A percentile compares a stretch with the other conserved stretches of the same genome.
Conservation (phyloP, 2,797 vertebrate species). For the Leptatherina wallacei region DNA sequence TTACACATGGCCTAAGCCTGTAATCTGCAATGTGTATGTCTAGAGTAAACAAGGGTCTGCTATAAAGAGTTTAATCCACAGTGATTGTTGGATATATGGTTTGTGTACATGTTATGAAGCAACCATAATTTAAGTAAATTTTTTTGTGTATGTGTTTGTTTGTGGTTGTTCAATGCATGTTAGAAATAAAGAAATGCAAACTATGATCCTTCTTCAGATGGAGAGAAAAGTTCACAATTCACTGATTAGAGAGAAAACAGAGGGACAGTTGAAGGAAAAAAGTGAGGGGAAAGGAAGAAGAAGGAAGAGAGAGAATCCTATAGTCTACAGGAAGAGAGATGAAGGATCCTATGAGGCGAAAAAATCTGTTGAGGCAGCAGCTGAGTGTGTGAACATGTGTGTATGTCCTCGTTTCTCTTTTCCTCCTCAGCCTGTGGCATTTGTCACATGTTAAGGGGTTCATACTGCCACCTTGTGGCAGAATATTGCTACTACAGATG, state of each 20-base stretch:
- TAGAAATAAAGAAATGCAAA: slow-evolving; percentile 14
- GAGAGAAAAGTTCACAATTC: not conserved
- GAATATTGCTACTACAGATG: slow-evolving; percentile 14
- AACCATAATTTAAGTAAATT: slow-evolving; percentile 25
- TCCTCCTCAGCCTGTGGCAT: slow-evolving; percentile 25
- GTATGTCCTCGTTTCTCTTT: slow-evolving; percentile 19
- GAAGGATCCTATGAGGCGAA: slow-evolving; percentile 21
- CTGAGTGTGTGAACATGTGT: slow-evolving; percentile 27
- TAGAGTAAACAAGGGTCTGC: slow-evolving; percentile 35
- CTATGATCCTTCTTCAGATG: not conserved
- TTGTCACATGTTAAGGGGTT: not conserved
- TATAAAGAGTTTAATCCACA: slow-evolving; percentile 54
- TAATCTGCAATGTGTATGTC: slow-evolving; percentile 59
- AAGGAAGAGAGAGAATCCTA: slow-evolving; percentile 17
- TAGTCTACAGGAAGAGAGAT: slow-evolving; percentile 30
- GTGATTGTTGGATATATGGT: slow-evolving; percentile 34
- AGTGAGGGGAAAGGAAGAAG: not conserved
- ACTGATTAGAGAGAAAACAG: not conserved
- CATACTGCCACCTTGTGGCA: slow-evolving; percentile 62
- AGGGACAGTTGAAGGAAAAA: slow-evolving; percentile 4
- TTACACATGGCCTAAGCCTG: slow-evolving; percentile 26
- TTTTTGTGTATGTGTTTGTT: not conserved
- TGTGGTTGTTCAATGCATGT: not conserved
- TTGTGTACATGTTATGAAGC: slow-evolving; percentile 24
- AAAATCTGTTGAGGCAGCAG: slow-evolving; percentile 52